Base-by-base conservation (phyloP, 2,888 invertebrate species). In the Patella depressa region DNA sequence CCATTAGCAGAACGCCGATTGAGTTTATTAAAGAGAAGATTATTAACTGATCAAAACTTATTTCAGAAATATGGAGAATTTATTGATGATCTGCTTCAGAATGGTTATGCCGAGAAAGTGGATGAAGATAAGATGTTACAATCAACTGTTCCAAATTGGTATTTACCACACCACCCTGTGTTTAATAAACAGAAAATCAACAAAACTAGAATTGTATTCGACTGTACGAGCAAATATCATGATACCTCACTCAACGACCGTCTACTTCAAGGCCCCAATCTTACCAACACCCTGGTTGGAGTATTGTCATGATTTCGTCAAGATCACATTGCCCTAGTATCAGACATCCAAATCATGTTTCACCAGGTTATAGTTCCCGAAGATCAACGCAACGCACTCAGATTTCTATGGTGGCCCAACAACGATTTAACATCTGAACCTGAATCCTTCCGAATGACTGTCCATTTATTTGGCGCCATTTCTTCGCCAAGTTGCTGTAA, bases 381-480 rank as follows among this genome's bases (percentile, higher is more conserved):
- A 73, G 78, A 78, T 19, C 75, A 76, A 29, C 53, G 54, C 54
- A 45, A 72, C 57, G 34, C 24, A 14, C 19, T 57, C 1, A 34
- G 54, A n/a, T 76, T 76, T 45, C 45, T 59, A n/a, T 76, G 76
- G 72, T 76, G 71, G 24, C 24, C 29, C 17, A 76, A 53, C 19
- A 73, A 72, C 57, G 53, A 24, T 14, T 57, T n/a, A 11, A 65
- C 34, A 14, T 29, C n/a, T 19, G 70, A 72, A 15, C 72, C 59
- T 0, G 34, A 15, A 14, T 72, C 69, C n/a, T 79, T 78, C 72
- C 53, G 74, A 45, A 79, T 80, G 80, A 73, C 53, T 55, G 77
- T 78, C 78, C 78, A 81, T 57, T 34, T 79, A 14, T 81, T 81
- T 74, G 79, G 79, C 12, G 79, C 79, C 17, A 70, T 65, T 5